Percentiles rank a stretch among this genome's conserved stretches.
These are phyloP conservation scores for Ornithoptera alexandrae DNA, from an alignment of 2,888 invertebrate species.

Conservation along the genomic window DNA sequence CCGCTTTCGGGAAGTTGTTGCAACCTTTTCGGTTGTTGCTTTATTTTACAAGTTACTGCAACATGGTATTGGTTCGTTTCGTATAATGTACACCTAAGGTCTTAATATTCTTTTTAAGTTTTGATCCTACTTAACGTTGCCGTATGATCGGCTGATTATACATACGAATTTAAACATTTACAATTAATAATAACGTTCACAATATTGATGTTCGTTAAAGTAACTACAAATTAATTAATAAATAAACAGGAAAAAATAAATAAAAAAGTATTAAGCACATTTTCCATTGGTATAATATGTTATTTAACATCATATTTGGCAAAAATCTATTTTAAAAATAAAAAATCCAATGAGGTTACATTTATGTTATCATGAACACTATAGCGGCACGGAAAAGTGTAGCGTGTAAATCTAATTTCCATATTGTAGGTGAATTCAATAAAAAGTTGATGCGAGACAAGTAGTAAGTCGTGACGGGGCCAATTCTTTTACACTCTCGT, in stretches of 20 bases:
- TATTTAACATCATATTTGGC: too few relatives aligned
- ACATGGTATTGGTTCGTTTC: background rate
- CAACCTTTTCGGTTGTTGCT: background rate
- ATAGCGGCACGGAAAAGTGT: background rate
- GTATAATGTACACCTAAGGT: background rate
- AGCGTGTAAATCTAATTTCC: constrained; percentile 8
- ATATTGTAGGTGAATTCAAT: constrained; percentile 3
- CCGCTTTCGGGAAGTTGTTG: background rate
- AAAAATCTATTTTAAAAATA: too few relatives aligned
- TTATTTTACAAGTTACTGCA: background rate
- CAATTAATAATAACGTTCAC: too few relatives aligned
- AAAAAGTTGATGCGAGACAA: constrained; percentile 6
- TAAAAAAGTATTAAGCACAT: too few relatives aligned
- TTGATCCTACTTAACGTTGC: too few relatives aligned
- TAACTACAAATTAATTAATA: too few relatives aligned
- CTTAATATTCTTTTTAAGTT: too few relatives aligned
- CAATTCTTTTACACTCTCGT: background rate
- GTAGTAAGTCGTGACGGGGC: constrained; percentile 5
- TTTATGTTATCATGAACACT: background rate
- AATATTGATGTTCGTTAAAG: too few relatives aligned
- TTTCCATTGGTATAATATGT: too few relatives aligned
- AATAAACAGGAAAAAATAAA: too few relatives aligned
- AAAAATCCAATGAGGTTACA: background rate
- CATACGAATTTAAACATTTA: too few relatives aligned
- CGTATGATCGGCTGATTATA: too few relatives aligned